A percentile compares a stretch with the other conserved stretches of the same genome.
Evolutionary conservation across 2,888 invertebrate genomes (phyloP).

Genomic region (Idaea straminata): DNA sequence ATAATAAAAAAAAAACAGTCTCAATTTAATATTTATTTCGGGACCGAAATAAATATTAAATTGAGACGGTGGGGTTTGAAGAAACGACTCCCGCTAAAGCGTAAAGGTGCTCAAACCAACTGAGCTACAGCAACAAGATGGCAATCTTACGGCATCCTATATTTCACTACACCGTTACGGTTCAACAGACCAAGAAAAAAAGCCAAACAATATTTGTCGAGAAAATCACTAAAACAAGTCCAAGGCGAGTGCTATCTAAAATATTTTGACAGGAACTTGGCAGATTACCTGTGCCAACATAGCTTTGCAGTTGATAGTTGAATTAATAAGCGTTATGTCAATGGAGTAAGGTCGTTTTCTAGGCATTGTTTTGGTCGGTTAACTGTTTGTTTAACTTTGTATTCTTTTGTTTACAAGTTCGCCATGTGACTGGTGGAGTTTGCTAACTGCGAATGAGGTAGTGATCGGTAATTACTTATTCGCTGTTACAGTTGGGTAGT

Average conservation of each 20-base stretch:
- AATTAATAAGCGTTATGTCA: constrained; percentile 6
- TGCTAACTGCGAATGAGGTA: neutral
- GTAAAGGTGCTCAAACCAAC: no score
- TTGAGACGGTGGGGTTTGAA: no score
- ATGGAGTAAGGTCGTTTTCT: constrained; percentile 9
- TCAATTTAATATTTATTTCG: no score
- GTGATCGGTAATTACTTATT: neutral
- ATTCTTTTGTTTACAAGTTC: constrained; percentile 21
- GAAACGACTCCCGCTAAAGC: no score
- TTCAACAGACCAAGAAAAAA: neutral
- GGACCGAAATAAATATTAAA: no score
- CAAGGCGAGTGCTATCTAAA: constrained; percentile 25
- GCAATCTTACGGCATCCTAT: no score
- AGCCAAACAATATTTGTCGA: neutral
- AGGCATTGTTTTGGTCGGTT: constrained; percentile 14
- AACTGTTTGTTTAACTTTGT: constrained; percentile 6
- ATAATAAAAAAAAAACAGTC: no score
- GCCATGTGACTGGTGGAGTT: constrained; percentile 11
- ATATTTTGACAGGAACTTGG: constrained; percentile 37
- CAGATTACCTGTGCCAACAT: constrained; percentile 25
- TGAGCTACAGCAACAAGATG: no score
- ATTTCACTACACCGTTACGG: no score
- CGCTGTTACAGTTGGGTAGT: neutral
- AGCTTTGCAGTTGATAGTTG: constrained; percentile 17
- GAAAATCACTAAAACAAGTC: constrained; percentile 16